A percentile compares a stretch with the other conserved stretches of the same genome.
Evolutionary conservation across 2,797 vertebrate genomes (phyloP).

Genomic region (Ciconia nigra): DNA sequence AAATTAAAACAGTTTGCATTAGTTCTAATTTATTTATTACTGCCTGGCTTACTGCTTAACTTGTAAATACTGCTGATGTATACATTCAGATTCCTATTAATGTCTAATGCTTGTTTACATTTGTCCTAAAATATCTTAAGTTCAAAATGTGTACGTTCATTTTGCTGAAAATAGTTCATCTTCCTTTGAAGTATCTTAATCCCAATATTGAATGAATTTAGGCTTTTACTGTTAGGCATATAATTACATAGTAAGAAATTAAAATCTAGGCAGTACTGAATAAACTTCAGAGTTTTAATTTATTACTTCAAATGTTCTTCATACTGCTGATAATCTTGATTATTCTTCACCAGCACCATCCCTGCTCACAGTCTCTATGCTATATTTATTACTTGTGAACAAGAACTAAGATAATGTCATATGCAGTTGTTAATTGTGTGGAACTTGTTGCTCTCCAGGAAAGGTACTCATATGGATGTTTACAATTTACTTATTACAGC

Average conservation of each 20-base stretch:
- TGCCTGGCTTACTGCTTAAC: background rate
- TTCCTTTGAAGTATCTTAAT: background rate
- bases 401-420: background rate
- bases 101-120: background rate
- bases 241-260: background rate
- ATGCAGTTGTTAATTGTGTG: background rate
- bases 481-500: slow-evolving; percentile 75
- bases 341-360: background rate
- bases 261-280: background rate
- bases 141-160: background rate
- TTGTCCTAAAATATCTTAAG: background rate
- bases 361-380: background rate
- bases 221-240: background rate
- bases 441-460: background rate
- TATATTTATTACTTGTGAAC: background rate
- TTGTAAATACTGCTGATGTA: background rate
- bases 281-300: background rate
- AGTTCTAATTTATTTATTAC: background rate
- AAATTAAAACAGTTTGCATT: background rate
- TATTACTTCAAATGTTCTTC: background rate
- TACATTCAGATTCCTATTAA: background rate
- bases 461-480: background rate
- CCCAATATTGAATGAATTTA: background rate
- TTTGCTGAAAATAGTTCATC: background rate
- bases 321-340: background rate